A percentile compares a stretch with the other conserved stretches of the same genome.
phyloP scores from a whole-genome alignment of 2,113 vertebrate species.

The Ageneiosus marmoratus region DNA sequence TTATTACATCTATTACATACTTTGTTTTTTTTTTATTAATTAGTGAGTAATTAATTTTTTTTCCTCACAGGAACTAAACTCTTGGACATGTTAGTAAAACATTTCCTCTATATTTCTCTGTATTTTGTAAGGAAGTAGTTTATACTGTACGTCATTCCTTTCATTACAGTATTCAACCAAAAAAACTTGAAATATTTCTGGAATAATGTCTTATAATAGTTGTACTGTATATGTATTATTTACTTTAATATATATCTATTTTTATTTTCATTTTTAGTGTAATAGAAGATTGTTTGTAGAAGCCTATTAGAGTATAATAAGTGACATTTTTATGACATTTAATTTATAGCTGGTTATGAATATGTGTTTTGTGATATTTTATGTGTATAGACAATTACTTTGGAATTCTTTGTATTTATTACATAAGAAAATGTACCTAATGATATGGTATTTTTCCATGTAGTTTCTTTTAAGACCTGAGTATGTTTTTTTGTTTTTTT shows the following conservation, averaged over 20 bases:
- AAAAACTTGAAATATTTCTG: conserved; percentile 47
- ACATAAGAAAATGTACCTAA: conserved; percentile 13
- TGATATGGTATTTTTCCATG: neutral
- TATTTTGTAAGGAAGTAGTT: neutral
- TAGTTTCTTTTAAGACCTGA: neutral
- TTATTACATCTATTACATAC: neutral
- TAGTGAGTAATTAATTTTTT: neutral
- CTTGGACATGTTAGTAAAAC: neutral
- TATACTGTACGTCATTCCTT: neutral
- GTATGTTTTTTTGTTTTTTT: neutral
- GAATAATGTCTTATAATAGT: conserved; percentile 25
- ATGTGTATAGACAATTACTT: conserved; percentile 32
- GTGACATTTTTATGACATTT: neutral
- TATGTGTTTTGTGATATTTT: conserved; percentile 9
- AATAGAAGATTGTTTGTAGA: neutral
- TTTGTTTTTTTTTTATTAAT: neutral
- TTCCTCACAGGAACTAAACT: conserved; percentile 39
- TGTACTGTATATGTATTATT: conserved; percentile 39
- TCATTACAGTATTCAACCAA: conserved; percentile 4
- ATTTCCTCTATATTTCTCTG: neutral
- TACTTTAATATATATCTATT: conserved; percentile 10
- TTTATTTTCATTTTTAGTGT: neutral
- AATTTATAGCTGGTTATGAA: conserved; percentile 26
- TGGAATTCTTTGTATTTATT: conserved; percentile 49
- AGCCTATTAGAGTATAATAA: neutral